Evolutionary conservation across 2,797 vertebrate species (phyloP), one percentile per base, ranked within the genome.

Genomic region (Enteromius paludinosus): DNA sequence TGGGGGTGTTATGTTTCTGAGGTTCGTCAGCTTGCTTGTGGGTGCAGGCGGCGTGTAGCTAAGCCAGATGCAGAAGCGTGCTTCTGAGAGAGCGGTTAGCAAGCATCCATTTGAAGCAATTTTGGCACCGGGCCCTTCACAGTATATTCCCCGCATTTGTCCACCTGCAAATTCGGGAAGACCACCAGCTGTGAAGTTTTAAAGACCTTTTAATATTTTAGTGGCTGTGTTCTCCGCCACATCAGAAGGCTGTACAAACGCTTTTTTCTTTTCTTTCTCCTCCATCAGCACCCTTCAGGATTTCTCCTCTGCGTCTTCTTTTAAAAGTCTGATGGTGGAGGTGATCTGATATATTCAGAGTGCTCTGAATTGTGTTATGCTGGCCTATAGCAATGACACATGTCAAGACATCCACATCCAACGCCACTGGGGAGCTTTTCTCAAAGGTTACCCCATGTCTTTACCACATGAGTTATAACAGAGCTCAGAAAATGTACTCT

Each of bases 311-410:
- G 35, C 62, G 41, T 75, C 65, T 68, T 41, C 45, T 81, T 74
- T 76, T 73, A 30, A 45, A 78, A 54, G 49, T 66, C 43, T 78
- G 66, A 62, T 28, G 86, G 89, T 90, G 87, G 92, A 87, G 92
- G 91, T 93, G 91, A 93, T 90, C 87, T 86, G 90, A 92, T 94
- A 92, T 94, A 93, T 94, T 93, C 91, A 91, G 91, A 91, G 90
- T 84, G 84, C 88, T 92, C 90, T 92, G 92, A 93, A 93, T 93
- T 90, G 90, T 91, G 91, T 92, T 93, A 92, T 85, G 87, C 88
- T 90, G 86, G 87, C 85, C 84, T 86, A 84, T 87, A 92, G 92
- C 88, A 89, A 90, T 92, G 71, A 68, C 30, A 56, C 88, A 89
- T 89, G 90, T 91, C 91, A 92, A 91, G 92, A 88, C 87, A 88